Evolutionary conservation across 2,888 invertebrate species (phyloP), one percentile per base, ranked within the genome.

Genomic region (Coremacera marginata): DNA sequence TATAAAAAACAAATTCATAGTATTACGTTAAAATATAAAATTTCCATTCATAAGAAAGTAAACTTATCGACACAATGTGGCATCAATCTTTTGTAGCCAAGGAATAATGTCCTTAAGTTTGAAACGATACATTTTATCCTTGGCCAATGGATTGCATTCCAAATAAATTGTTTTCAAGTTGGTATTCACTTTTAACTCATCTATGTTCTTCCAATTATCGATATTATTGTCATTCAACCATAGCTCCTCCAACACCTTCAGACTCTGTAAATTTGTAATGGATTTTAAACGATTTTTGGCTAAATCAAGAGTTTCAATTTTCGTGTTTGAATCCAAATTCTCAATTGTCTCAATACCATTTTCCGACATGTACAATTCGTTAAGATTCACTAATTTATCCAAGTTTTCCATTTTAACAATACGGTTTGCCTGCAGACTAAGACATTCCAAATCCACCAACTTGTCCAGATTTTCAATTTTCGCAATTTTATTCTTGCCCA

Each of bases 141-240:
- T 91, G 0, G 94, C 93, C 0, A 99, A 89, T 0, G 98, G 98
- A 90, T 99, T 99, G 49, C 95, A 91, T 88, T 99, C 98, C 84
- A 99, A 90, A 89, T 99, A 99, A 71, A 99, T 93, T 0, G 98
- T 98, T 70, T 90, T 89, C 5, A 96, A 88, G 65, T 93, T 92
- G 84, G 92, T 93, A 88, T 94, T 94, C 0, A 89, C 85, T 25
- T 92, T 90, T 63, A 99, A 90, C 73, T 92, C 91, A 51, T 97
- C 95, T 2, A 99, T 87, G 25, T 94, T 94, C 22, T 91, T 91
- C 98, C 98, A 99, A 67, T 95, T 94, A 63, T 93, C 90, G 63
- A 99, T 92, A 83, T 93, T 91, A 89, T 99, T 98, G 89, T 98
- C 94, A 87, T 99, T 99, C 79, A 98, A 90, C 99, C 99, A 99